phyloP scores from a whole-genome alignment of 2,888 invertebrate species.

The Morpho achilles region DNA sequence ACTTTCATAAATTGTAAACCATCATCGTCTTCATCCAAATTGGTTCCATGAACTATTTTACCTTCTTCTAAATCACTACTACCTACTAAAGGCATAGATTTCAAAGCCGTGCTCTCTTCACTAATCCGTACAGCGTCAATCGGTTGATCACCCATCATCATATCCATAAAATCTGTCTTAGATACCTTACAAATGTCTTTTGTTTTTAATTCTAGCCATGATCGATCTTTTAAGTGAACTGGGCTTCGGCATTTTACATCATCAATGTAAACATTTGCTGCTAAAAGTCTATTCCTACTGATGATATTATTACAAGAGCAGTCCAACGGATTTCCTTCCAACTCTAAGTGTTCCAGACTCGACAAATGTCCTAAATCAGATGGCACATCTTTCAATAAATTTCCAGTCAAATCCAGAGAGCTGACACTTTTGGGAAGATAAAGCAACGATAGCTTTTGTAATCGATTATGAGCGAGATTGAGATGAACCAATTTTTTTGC shows the following conservation, averaged over 20 bases:
- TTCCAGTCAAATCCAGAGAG: conserved; percentile 81
- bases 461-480: conserved; percentile 80
- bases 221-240: conserved; percentile 62
- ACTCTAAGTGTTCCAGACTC: conserved; percentile 80
- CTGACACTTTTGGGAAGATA: conserved; percentile 80
- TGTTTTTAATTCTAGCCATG: conserved; percentile 79
- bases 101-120: conserved; percentile 57
- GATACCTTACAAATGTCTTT: conserved; percentile 72
- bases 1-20: conserved; percentile 60
- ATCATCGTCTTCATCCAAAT: conserved; percentile 58
- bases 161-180: conserved; percentile 67
- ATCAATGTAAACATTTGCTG: conserved; percentile 76
- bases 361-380: conserved; percentile 75
- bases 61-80: conserved; percentile 64
- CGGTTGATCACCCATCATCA: conserved; percentile 83
- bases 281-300: conserved; percentile 80
- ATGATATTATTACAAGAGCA: conserved; percentile 85
- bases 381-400: conserved; percentile 80
- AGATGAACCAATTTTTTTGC: conserved; percentile 80
- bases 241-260: conserved; percentile 79
- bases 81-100: conserved; percentile 57
- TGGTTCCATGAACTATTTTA: conserved; percentile 51
- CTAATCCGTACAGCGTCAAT: conserved; percentile 58
- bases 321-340: conserved; percentile 83
- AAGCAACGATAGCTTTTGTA: conserved; percentile 72